Evolutionary conservation across 2,113 vertebrate species (phyloP), one percentile per base, ranked within the genome.

Genomic region (Dicrurus megarhynchus): DNA sequence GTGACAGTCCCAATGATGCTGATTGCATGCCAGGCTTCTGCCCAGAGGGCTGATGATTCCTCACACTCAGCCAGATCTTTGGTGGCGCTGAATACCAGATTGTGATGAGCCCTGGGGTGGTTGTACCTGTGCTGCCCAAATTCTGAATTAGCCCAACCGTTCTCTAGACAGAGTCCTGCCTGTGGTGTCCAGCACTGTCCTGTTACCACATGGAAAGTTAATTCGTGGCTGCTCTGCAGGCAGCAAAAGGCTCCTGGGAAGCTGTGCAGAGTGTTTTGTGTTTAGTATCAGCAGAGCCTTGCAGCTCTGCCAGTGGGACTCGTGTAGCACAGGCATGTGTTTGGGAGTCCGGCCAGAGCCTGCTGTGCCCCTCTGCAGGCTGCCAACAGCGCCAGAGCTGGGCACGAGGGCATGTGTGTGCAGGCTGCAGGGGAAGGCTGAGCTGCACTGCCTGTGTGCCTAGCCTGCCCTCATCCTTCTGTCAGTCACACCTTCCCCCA

Each of bases 301-400:
- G 4, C 47, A 67, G 50, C 55, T 77, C 57, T 90, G 75, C 3
- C 2, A 8, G 57, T n/a, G 44, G 27, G 28, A 24, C 49, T 44
- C 0, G 0, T 5, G 2, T 28, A 42, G 57, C 16, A 16, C 32
- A 49, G 63, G 70, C n/a, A 24, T 1, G 1, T 53, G n/a, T 84
- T 37, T 69, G 78, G 26, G 17, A 55, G 61, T 30, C 35, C 15
- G 46, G 30, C 53, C 7, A 2, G 57, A 57, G 70, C 41, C 41
- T 11, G 12, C 67, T 55, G 10, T 57, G 32, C 14, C 0, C 28
- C 53, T 52, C 39, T 13, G 37, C 75, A 46, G 68, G 32, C 47
- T 73, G 33, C 82, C 0, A 0, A 1, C 37, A 49, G 75, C 0
- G 0, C 63, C 59, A 35, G 59, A 59, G 73, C 71, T 28, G 4